Evolutionary conservation across 1,140 invertebrate genomes (phyloP), one percentile per base, ranked within the genome.

Genomic region (Copidosoma floridanum): DNA sequence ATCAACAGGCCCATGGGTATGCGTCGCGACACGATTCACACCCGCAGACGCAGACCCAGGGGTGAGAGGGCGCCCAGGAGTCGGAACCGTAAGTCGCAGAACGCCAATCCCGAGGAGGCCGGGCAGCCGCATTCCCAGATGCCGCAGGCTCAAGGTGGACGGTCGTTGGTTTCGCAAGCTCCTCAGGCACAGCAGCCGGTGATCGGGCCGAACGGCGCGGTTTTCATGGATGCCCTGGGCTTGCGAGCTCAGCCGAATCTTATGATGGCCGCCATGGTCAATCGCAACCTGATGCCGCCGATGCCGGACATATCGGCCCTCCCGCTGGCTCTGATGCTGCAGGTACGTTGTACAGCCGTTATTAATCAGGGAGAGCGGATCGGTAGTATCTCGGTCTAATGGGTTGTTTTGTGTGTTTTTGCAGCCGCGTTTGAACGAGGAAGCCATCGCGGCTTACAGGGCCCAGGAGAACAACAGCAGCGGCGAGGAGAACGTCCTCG

Each of bases 1-100:
- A 88, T 96, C 57, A 91, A 91, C 77, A 83, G 93, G 57, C 96
- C 96, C 6, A 85, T 94, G 62, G 92, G 94, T 24, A 98, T 98
- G 95, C 86, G 95, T 69, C 92, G 97, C 71, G 95, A 98, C 72
- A 95, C 94, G 8, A 98, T 98, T 74, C 95, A 98, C 79, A 98
- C 95, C 16, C 82, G 96, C 63, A 92, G 96, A 79, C 85, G 96
- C 67, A 88, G 95, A 72, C 93, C 93, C 3, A 89, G 91, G 68
- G 85, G 86, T 67, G 84, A 80, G 52, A 81, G 80, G 66, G 73
- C 76, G 6, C 76, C 71, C 7, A 77, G 77, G 65, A 79, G 78
- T 61, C 75, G 79, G 76, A 80, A 78, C 12, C 20, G 24, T 11
- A 14, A 20, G n/a, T 14, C 2, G 1, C 43, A 74, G 74, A 78